Percentiles rank a stretch among this genome's conserved stretches.
phyloP scores from a whole-genome alignment of 2,113 vertebrate genomes.

The Phasianus colchicus region DNA sequence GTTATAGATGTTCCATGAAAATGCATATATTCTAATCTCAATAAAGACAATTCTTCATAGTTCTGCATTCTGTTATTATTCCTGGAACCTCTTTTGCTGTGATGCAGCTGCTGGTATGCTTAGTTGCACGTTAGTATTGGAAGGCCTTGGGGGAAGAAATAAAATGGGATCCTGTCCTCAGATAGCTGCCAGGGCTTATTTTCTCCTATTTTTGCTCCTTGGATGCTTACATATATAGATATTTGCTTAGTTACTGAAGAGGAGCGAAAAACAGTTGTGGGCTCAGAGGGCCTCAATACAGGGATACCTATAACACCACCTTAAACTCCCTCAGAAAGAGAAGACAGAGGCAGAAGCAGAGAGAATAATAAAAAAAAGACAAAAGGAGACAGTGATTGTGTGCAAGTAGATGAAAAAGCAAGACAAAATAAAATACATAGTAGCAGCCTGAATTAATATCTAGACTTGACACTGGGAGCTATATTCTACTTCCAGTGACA shows the following conservation, averaged over 20 bases:
- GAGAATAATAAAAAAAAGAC: background rate
- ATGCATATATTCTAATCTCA: background rate
- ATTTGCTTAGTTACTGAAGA: background rate
- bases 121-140: background rate
- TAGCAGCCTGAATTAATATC: background rate
- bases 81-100: background rate
- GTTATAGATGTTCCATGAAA: background rate
- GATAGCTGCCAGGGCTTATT: background rate
- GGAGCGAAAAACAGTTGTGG: background rate
- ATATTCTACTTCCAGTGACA: background rate
- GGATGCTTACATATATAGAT: background rate
- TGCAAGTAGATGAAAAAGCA: background rate
- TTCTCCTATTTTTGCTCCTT: background rate
- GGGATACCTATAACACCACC: background rate
- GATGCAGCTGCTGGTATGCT: background rate
- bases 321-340: background rate
- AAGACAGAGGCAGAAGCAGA: background rate
- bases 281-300: background rate
- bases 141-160: background rate
- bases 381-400: background rate
- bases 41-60: conserved; percentile 5
- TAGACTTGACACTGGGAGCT: background rate
- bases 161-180: background rate
- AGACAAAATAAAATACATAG: background rate
- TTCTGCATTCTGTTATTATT: background rate